Conservation (phyloP, 2,113 vertebrate genomes). For the Corvus hawaiiensis region DNA sequence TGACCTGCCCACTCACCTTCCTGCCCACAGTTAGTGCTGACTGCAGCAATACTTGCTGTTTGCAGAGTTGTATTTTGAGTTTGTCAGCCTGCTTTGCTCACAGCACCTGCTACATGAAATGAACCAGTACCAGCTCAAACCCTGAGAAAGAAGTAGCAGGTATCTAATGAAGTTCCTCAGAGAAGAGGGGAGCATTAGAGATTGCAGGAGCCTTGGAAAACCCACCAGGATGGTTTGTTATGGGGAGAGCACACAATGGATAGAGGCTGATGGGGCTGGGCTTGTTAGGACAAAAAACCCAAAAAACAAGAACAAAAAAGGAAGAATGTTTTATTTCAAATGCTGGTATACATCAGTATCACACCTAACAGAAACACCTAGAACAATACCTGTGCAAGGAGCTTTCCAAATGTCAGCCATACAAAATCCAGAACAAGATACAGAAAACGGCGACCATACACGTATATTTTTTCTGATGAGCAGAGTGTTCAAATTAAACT, state of each 20-base stretch:
- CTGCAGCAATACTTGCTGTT: background rate
- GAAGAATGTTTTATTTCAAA: constrained; percentile 13
- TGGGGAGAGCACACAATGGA: background rate
- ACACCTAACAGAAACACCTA: background rate
- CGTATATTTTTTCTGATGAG: background rate
- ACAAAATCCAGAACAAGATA: background rate
- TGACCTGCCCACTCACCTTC: background rate
- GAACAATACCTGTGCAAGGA: background rate
- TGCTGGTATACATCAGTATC: background rate
- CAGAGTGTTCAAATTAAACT: background rate
- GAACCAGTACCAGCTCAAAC: background rate
- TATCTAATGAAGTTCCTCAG: background rate
- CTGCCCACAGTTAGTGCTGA: background rate
- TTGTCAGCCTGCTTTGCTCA: background rate
- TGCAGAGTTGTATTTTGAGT: background rate
- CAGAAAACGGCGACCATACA: background rate
- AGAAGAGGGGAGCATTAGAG: background rate
- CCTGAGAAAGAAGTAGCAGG: background rate
- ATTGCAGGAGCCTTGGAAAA: background rate
- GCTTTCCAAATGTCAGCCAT: background rate
- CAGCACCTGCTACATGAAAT: fast-evolving
- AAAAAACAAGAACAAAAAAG: background rate
- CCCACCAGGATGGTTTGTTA: background rate
- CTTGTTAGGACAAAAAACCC: background rate
- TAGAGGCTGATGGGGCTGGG: background rate